These are phyloP conservation scores for Icerya purchasi DNA, from an alignment of 2,888 invertebrate genomes.

Conservation along the genomic window DNA sequence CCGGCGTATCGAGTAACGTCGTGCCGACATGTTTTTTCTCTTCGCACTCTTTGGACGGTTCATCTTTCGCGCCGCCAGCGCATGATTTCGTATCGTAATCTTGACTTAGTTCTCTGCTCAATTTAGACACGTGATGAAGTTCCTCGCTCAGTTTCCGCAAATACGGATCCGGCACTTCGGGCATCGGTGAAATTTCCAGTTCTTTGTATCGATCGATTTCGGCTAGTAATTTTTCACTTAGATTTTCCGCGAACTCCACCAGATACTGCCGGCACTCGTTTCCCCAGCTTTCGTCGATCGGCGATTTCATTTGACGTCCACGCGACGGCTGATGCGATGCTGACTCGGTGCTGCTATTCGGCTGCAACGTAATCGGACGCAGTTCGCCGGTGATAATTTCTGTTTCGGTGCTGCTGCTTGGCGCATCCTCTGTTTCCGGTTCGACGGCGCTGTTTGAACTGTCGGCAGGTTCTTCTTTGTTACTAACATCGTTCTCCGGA, in stretches of 20 bases:
- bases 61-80: background rate
- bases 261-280: slow-evolving; percentile 38
- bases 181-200: slow-evolving; percentile 26
- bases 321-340: no score
- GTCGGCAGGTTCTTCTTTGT: background rate
- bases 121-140: slow-evolving; percentile 33
- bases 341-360: no score
- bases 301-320: slow-evolving; percentile 6
- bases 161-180: slow-evolving; percentile 30
- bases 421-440: no score
- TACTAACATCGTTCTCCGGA: no score
- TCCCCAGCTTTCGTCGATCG: slow-evolving; percentile 16
- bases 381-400: no score
- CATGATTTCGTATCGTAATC: slow-evolving; percentile 9
- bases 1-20: background rate
- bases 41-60: background rate
- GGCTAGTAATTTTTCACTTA: slow-evolving; percentile 57
- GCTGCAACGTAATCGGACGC: no score
- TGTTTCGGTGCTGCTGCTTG: no score
- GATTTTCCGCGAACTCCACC: slow-evolving; percentile 56
- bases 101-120: slow-evolving; percentile 23
- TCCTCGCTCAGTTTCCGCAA: slow-evolving; percentile 36
- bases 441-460: no score
- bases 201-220: slow-evolving; percentile 41
- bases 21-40: slow-evolving; percentile 12